A percentile compares a stretch with the other conserved stretches of the same genome.
Evolutionary conservation across 2,888 invertebrate species (phyloP).

Genomic region (Yponomeuta evonymella): DNA sequence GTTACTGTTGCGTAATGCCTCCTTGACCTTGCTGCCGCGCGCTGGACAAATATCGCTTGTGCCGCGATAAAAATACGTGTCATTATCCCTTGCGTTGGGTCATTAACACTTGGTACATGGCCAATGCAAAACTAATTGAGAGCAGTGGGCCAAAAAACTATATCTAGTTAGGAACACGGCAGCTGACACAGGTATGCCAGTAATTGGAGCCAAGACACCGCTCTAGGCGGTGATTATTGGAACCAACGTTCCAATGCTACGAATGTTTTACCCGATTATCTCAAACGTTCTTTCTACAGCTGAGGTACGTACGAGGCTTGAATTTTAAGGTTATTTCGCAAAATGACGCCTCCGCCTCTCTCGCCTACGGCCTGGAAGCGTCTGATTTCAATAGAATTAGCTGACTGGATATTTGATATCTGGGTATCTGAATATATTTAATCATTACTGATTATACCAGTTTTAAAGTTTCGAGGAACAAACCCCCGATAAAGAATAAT

Average conservation of each 20-base stretch:
- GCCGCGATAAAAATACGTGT: conserved; percentile 2
- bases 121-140: conserved; percentile 60
- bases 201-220: neutral
- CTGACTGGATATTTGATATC: no score
- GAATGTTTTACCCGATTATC: neutral
- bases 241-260: conserved; percentile 3
- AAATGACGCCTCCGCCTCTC: no score
- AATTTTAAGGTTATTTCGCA: no score
- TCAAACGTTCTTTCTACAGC: neutral
- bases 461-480: no score
- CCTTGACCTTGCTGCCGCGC: conserved; percentile 1
- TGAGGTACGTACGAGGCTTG: neutral
- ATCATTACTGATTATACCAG: no score
- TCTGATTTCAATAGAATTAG: no score
- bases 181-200: conserved; percentile 11
- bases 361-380: no score
- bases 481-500: no score
- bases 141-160: conserved; percentile 64
- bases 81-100: conserved; percentile 26
- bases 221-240: neutral
- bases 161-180: conserved; percentile 34
- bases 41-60: conserved; percentile 8
- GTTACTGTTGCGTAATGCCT: neutral
- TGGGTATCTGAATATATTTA: no score
- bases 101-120: conserved; percentile 65